A percentile compares a stretch with the other conserved stretches of the same genome.
These are phyloP conservation scores for Melanotus villosus DNA, from an alignment of 2,888 invertebrate genomes.

Conservation along the genomic window DNA sequence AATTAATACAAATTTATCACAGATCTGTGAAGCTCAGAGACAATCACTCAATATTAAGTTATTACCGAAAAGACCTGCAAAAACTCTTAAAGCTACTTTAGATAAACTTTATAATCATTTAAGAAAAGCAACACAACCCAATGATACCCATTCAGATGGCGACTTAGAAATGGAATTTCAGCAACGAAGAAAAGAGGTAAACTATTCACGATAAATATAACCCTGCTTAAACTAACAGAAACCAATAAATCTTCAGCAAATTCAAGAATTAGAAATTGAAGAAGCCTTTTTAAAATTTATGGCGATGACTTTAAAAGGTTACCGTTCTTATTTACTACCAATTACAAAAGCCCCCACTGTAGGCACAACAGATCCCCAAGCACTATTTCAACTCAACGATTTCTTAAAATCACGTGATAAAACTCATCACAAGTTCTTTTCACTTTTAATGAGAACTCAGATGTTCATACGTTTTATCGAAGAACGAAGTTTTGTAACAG, in stretches of 20 bases:
- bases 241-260: slow-evolving; percentile 82
- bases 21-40: slow-evolving; percentile 90
- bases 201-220: too few species aligned
- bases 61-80: slow-evolving; percentile 89
- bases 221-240: too few species aligned
- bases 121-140: slow-evolving; percentile 63
- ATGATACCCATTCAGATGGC: slow-evolving; percentile 52
- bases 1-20: slow-evolving; percentile 47
- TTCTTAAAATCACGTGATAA: slow-evolving; percentile 93
- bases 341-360: slow-evolving; percentile 95
- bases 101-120: slow-evolving; percentile 81
- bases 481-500: slow-evolving; percentile 98
- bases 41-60: slow-evolving; percentile 82
- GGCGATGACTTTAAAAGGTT: slow-evolving; percentile 92
- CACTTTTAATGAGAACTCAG: slow-evolving; percentile 91
- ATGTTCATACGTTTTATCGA: slow-evolving; percentile 99
- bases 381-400: slow-evolving; percentile 93
- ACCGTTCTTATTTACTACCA: slow-evolving; percentile 88
- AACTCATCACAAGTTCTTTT: slow-evolving; percentile 90
- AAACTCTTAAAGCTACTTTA: slow-evolving; percentile 83
- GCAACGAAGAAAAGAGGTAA: slow-evolving; percentile 83
- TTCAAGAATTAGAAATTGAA: slow-evolving; percentile 93
- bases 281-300: slow-evolving; percentile 97
- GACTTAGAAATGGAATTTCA: slow-evolving; percentile 86
- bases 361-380: slow-evolving; percentile 95